phyloP scores from a whole-genome alignment of 2,888 invertebrate species.

The Agrilus cyanescens region DNA sequence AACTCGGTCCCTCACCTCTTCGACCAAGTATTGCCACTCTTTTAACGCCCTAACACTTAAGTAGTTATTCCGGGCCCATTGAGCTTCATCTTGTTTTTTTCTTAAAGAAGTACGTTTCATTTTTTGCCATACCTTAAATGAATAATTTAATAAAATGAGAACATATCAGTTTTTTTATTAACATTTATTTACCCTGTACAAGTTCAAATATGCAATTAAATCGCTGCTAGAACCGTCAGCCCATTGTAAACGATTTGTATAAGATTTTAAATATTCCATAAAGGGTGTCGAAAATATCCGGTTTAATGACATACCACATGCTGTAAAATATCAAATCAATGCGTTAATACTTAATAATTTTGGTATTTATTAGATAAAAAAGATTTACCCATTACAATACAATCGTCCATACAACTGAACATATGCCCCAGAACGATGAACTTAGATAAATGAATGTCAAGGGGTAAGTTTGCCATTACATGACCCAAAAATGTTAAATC shows the following conservation, averaged over 20 bases:
- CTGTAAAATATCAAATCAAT: slow-evolving; percentile 37
- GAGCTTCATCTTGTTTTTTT: slow-evolving; percentile 34
- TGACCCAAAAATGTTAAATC: slow-evolving; percentile 77
- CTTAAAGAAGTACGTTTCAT: slow-evolving; percentile 48
- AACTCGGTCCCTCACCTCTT: slow-evolving; percentile 57
- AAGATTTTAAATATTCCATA: slow-evolving; percentile 54
- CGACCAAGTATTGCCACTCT: slow-evolving; percentile 60
- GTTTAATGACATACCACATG: slow-evolving; percentile 71
- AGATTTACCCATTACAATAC: slow-evolving; percentile 63
- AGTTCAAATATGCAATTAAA: slow-evolving; percentile 66
- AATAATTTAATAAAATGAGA: not conserved
- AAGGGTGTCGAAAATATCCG: slow-evolving; percentile 69
- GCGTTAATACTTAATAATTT: not conserved
- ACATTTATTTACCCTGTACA: slow-evolving; percentile 51
- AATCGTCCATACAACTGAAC: slow-evolving; percentile 73
- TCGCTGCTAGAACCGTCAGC: slow-evolving; percentile 77
- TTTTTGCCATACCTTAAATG: slow-evolving; percentile 53
- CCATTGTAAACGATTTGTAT: slow-evolving; percentile 68
- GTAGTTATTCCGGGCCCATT: slow-evolving; percentile 59
- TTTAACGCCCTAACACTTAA: slow-evolving; percentile 59
- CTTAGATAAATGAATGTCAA: slow-evolving; percentile 72
- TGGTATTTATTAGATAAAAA: not conserved
- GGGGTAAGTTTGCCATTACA: slow-evolving; percentile 69
- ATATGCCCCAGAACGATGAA: slow-evolving; percentile 77
- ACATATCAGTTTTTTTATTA: not conserved